Evolutionary conservation across 2,797 vertebrate genomes (phyloP).

Genomic region (Alfaro cultratus): DNA sequence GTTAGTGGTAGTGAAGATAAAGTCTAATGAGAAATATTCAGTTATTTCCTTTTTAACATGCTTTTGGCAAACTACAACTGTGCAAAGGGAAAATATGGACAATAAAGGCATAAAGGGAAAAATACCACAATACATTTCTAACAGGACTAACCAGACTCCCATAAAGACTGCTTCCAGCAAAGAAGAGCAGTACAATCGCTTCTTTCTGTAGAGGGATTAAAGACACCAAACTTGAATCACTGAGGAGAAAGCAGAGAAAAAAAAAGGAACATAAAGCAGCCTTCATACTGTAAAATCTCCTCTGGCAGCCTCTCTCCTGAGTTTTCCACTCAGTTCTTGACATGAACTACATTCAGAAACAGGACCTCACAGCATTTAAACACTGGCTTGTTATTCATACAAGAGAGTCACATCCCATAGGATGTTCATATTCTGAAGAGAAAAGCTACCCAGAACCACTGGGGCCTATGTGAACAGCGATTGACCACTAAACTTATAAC

Average conservation of each 20-base stretch:
- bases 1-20: neutral
- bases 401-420: neutral
- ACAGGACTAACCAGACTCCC: neutral
- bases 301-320: conserved; percentile 7
- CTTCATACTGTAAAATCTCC: neutral
- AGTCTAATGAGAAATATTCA: neutral
- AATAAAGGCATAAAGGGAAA: neutral
- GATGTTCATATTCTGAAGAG: neutral
- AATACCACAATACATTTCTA: neutral
- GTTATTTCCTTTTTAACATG: neutral
- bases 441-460: neutral
- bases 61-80: neutral
- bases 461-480: neutral
- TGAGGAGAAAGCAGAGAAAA: conserved; percentile 2
- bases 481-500: neutral
- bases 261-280: neutral
- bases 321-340: neutral
- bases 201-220: conserved; percentile 1
- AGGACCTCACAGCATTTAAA: conserved; percentile 5
- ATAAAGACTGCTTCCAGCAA: neutral
- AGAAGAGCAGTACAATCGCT: neutral
- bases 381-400: neutral
- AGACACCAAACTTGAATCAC: neutral
- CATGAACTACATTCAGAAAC: conserved; percentile 6
- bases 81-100: neutral